Conservation (phyloP, 2,113 vertebrate genomes). For the Helogale parvula region DNA sequence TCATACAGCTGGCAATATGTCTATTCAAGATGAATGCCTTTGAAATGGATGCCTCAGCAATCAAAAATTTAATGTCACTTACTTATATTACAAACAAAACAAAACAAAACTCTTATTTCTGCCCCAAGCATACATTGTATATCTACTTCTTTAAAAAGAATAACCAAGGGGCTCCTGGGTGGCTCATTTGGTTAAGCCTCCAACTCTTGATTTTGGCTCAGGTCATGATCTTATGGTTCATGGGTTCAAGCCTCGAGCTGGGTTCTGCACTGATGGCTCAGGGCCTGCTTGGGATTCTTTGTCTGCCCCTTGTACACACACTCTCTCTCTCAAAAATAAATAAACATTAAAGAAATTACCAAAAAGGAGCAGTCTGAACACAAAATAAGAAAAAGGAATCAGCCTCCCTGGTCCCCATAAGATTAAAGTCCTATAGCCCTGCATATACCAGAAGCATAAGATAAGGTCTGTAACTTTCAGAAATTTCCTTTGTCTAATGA, state of each 20-base stretch:
- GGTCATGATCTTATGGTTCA: no score
- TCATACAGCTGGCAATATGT: background rate
- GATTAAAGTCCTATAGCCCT: background rate
- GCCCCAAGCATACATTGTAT: background rate
- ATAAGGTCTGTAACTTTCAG: background rate
- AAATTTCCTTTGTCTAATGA: background rate
- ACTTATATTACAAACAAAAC: background rate
- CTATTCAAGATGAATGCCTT: background rate
- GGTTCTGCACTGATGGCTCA: no score
- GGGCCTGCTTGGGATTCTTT: no score
- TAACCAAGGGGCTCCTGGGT: background rate
- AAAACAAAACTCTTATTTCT: background rate
- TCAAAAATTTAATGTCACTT: background rate
- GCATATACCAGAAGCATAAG: background rate
- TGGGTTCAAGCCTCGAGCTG: no score
- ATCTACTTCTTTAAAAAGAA: background rate
- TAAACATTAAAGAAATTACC: background rate
- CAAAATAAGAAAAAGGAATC: background rate
- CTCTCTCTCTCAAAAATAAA: no score
- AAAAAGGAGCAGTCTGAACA: background rate
- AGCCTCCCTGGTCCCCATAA: background rate
- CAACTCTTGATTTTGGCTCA: no score
- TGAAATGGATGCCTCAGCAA: background rate
- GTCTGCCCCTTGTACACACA: no score
- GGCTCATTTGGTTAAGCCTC: no score